Evolutionary conservation across 2,113 vertebrate species (phyloP), one percentile per base, ranked within the genome.

Genomic region (Corythaeola cristata): DNA sequence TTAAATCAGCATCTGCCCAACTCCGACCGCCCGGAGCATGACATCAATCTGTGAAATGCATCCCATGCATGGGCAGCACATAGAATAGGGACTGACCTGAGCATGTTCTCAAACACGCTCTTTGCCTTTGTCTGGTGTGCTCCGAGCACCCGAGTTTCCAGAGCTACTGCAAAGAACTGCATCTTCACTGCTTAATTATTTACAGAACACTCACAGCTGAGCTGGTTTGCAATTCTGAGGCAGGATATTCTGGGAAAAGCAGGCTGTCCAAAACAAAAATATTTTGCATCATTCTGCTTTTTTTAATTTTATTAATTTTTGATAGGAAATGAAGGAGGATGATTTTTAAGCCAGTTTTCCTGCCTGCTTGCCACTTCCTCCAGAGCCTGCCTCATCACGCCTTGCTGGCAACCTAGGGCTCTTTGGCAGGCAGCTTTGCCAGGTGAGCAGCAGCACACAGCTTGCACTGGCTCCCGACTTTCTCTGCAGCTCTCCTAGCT

Each of bases 371-470:
- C 68, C 45, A 62, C 58, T 47, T 71, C 62, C 68, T 64, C 67
- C 83, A 32, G 56, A 26, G 32, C 74, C 50, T 68, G 74, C 69
- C 56, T 64, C 39, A 37, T 88, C 90, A 53, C 3, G 67, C 60
- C 85, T 60, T 23, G 49, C 84, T 92, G 91, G 93, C 94, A 86
- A 73, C 59, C 88, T 13, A 6, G 13, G 75, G 88, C 72, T 93
- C 59, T 41, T 13, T 77, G 94, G 88, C 75, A 74, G 59, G 82
- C 24, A 6, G 76, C 55, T 81, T 55, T 81, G 94, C 93, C 93
- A 96, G 94, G 89, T 97, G 87, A 95, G 84, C 73, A 89, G 12
- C 66, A 92, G 89, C 73, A 71, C 83, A 35, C 21, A 92, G 71
- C 88, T 62, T 63, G 75, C 35, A 5, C 72, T 35, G 79, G 55